Base-by-base conservation (phyloP, 64 coral and sea anemone species). In the Porites australiensis region DNA sequence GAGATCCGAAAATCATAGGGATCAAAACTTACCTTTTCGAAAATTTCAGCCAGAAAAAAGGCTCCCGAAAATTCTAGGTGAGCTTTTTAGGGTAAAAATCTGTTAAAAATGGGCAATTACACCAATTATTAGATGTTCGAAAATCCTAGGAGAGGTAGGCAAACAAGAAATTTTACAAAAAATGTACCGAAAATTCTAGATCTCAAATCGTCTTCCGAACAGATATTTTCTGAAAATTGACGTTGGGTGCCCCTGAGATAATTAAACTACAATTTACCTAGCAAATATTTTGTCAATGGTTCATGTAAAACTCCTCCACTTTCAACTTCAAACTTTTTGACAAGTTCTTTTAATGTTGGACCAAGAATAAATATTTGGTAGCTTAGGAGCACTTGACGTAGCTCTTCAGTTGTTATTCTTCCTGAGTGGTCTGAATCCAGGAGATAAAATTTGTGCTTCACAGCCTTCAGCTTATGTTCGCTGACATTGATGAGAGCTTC, bases 361-460 rank as follows among this genome's bases (percentile, higher is more conserved):
- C 91, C 95, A 79, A 96, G 87, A 68, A 96, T 93, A 43, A 96
- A 93, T 48, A 96, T 94, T 44, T 74, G 59, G 69, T 96, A 86
- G 13, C 79, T 70, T 8, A 90, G 87, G 44, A 96, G 88, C 44
- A 90, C 95, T 53, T 93, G 74, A 13, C 59, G 58, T 5, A 93
- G 22, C 57, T 96, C 95, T 59, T 96, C 64, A 22, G 91, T 89
- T 18, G 95, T 96, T 10, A 93, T 87, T 5, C 59, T 79, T 2
- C 95, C 95, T 46, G 90, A 93, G 8, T 58, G 52, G 68, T 90
- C 87, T 16, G 21, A 82, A 58, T 96, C 95, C 10, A 93, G 74
- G 13, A 69, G 64, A 23, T 89, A 74, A 72, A 96, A 93, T 6
- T 71, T 72, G 21, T 5, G 77, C 4, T 70, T 73, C 19, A 94